Evolutionary conservation across 2,888 invertebrate genomes (phyloP).

Genomic region (Amiota communis): DNA sequence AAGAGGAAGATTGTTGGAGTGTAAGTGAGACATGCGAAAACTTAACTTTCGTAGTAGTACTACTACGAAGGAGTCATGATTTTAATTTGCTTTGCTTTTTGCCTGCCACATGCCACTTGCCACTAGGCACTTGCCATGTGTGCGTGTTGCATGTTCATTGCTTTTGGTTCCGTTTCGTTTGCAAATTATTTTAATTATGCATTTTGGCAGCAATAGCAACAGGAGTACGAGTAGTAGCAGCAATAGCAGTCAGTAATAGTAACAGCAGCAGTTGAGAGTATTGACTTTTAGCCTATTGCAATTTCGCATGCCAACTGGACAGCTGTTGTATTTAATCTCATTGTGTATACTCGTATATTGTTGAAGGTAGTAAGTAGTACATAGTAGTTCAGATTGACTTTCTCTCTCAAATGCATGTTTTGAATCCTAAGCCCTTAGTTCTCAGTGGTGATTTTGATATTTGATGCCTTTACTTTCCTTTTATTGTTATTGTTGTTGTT

Average conservation of each 20-base stretch:
- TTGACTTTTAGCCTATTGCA: background rate
- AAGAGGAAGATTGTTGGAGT: no score
- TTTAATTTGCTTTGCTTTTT: slow-evolving; percentile 29
- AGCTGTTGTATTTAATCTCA: slow-evolving; percentile 27
- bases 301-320: background rate
- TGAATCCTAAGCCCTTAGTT: no score
- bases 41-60: slow-evolving; percentile 11
- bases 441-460: no score
- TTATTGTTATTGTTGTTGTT: no score
- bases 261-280: no score
- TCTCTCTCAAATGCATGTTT: background rate
- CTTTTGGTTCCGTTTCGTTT: slow-evolving; percentile 45
- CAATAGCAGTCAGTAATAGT: no score
- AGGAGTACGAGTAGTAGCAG: background rate
- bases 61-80: slow-evolving; percentile 29
- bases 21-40: background rate
- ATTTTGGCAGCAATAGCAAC: slow-evolving; percentile 41
- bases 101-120: slow-evolving; percentile 19
- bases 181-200: slow-evolving; percentile 59
- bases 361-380: no score
- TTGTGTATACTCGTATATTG: background rate
- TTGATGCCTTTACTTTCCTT: no score
- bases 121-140: slow-evolving; percentile 8
- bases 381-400: background rate
- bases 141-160: slow-evolving; percentile 48